phyloP scores from a whole-genome alignment of 2,888 invertebrate genomes.

The Habroteleia sp. region DNA sequence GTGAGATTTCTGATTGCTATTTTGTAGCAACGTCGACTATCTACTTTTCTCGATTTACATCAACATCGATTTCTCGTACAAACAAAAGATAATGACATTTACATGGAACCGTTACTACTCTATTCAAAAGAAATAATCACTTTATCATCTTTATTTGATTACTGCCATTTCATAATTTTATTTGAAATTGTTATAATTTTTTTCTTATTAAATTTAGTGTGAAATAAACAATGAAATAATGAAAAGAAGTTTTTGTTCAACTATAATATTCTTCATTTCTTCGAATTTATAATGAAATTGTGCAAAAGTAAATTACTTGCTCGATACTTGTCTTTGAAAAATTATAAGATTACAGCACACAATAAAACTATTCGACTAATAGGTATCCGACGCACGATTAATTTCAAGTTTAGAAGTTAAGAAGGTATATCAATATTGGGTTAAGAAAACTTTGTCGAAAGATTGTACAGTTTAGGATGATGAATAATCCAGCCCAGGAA shows the following conservation, averaged over 20 bases:
- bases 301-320: no score
- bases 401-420: conserved; percentile 46
- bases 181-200: no score
- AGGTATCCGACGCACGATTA: conserved; percentile 18
- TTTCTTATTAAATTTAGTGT: no score
- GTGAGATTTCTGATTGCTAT: conserved; percentile 15
- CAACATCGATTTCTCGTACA: conserved; percentile 30
- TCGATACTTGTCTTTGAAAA: no score
- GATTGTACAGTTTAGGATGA: conserved; percentile 15
- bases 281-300: no score
- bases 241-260: no score
- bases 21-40: conserved; percentile 10
- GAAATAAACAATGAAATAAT: no score
- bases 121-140: no score
- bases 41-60: conserved; percentile 14
- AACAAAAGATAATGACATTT: conserved; percentile 11
- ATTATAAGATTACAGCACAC: neutral
- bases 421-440: conserved; percentile 31
- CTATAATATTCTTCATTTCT: no score
- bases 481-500: conserved; percentile 29
- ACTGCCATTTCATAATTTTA: no score
- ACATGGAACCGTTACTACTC: no score
- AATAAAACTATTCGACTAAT: conserved; percentile 11
- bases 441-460: conserved; percentile 25
- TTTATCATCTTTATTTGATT: no score